Conservation (phyloP, 2,888 invertebrate species). For the Disparrhopalites patrizii region DNA sequence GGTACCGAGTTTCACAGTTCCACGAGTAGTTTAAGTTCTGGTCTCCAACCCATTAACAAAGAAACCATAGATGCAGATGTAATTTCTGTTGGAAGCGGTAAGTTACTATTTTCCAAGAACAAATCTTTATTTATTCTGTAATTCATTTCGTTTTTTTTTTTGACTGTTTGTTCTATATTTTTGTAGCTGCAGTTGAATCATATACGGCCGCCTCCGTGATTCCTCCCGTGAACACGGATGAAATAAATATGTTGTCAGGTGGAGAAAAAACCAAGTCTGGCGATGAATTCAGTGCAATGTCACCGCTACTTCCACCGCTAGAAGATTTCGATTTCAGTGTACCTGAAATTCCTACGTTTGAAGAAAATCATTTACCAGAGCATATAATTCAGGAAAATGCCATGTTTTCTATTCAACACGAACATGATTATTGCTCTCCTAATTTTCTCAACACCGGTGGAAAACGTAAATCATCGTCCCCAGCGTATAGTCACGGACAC, state of each 20-base stretch:
- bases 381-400: constrained; percentile 44
- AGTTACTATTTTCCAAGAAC: no score
- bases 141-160: no score
- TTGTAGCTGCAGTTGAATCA: neutral
- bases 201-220: no score
- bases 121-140: no score
- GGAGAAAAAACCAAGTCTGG: constrained; percentile 11
- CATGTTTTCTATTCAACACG: constrained; percentile 36
- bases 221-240: no score
- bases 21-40: neutral
- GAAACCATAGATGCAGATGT: neutral
- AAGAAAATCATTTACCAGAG: constrained; percentile 40
- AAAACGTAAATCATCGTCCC: constrained; percentile 14
- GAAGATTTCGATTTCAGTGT: constrained; percentile 42
- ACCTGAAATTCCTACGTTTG: constrained; percentile 44
- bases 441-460: neutral
- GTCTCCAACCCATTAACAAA: neutral
- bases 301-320: constrained; percentile 38
- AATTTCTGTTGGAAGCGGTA: no score
- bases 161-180: neutral
- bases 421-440: constrained; percentile 41
- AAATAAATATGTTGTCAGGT: no score
- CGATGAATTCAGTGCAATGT: constrained; percentile 34
- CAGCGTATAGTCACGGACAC: constrained; percentile 2
- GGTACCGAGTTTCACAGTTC: neutral